Evolutionary conservation across 2,888 invertebrate genomes (phyloP).

Genomic region (Luperina testacea): DNA sequence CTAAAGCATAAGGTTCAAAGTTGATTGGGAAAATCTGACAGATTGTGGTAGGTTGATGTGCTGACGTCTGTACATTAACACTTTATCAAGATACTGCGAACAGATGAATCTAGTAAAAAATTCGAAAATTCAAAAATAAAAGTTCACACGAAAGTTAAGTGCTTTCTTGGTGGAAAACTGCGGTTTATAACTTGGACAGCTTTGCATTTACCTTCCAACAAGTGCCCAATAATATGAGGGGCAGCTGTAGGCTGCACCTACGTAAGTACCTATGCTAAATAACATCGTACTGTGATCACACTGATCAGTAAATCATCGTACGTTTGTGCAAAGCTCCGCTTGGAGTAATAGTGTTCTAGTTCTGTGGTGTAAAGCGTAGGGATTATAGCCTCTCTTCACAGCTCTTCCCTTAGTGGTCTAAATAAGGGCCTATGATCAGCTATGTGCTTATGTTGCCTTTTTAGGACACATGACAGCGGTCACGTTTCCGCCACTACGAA

Average conservation of each 20-base stretch:
- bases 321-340: not conserved
- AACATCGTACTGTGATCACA: not conserved
- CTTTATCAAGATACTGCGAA: not conserved
- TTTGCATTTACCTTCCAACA: not conserved
- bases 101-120: not conserved
- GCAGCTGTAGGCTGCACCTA: not conserved
- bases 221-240: too few species aligned
- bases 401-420: not conserved
- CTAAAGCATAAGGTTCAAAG: too few species aligned
- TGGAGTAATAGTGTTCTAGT: too few species aligned
- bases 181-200: not conserved
- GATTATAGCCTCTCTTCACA: not conserved
- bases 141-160: not conserved
- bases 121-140: not conserved
- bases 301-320: not conserved
- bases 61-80: not conserved
- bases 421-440: not conserved
- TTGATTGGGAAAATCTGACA: too few species aligned
- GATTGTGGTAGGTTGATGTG: too few species aligned
- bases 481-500: slow-evolving; percentile 68
- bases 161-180: not conserved
- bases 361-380: not conserved
- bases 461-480: slow-evolving; percentile 52
- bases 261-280: not conserved
- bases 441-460: not conserved